Base-by-base conservation (phyloP, 2,113 vertebrate species). In the Pterocles burchelli region DNA sequence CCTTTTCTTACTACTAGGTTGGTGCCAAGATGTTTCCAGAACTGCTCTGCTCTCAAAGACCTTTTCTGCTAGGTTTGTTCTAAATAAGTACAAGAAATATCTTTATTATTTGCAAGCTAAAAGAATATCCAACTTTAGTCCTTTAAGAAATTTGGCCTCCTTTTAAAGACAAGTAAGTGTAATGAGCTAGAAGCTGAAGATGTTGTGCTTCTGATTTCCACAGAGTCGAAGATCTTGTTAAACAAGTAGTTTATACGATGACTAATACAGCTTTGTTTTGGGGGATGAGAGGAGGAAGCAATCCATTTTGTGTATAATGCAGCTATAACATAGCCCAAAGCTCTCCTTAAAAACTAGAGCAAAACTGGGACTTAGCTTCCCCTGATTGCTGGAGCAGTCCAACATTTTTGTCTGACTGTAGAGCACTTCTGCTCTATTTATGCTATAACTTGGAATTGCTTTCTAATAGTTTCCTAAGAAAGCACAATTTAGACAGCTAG, bases 1-100 rank as follows among this genome's bases (percentile, higher is more conserved):
- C 85, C 62, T 90, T 90, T 89, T 65, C 83, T 68, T 87, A 61
- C 61, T 72, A 17, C 57, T 84, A 25, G 1, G 0, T 54, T 85
- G 33, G n/a, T 65, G 70, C 74, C 93, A 96, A 88, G 45, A 43
- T 81, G 46, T 92, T 87, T 89, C 77, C 83, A 87, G 80, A 78
- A 49, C n/a, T 78, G 17, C 41, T 77, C n/a, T 75, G 45, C n/a
- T 94, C 48, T 93, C 52, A 57, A 58, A 87, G 68, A n/a, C 24
- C 26, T 81, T 90, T 93, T 85, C 61, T 93, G 10, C n/a, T 90
- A 62, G 4, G 25, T 82, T 90, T 74, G 12, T 45, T 83, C 52
- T 62, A 54, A 80, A 34, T 66, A 67, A 51, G 13, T 52, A 61
- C 49, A 85, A 72, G 33, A 77, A 93, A 67, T 26, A 20, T 65